A percentile compares a stretch with the other conserved stretches of the same genome.
Evolutionary conservation across 2,797 vertebrate genomes (phyloP).

Genomic region (Petrocephalus schoutedeni): DNA sequence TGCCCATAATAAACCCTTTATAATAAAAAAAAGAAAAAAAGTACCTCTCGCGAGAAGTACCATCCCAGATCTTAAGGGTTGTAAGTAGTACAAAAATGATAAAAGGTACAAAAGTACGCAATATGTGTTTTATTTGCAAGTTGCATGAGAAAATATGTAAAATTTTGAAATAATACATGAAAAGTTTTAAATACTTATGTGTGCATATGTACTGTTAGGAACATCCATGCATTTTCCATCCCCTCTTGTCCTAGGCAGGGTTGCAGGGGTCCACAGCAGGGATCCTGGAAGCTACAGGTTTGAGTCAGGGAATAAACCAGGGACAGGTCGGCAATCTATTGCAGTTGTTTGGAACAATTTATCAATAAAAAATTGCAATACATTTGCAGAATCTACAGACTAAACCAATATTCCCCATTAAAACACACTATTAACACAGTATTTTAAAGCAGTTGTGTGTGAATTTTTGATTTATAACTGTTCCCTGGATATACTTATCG

Average conservation of each 20-base stretch:
- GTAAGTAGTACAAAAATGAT: slow-evolving; percentile 2
- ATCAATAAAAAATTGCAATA: background rate
- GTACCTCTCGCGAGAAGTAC: slow-evolving; percentile 44
- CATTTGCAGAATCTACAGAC: background rate
- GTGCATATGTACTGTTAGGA: background rate
- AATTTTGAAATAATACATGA: background rate
- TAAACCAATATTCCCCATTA: background rate
- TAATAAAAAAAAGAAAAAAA: slow-evolving; percentile 24
- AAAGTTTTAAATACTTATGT: background rate
- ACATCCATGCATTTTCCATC: background rate
- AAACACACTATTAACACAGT: background rate
- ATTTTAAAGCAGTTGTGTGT: background rate
- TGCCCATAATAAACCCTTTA: slow-evolving; percentile 36
- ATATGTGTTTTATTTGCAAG: background rate
- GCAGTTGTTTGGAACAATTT: background rate
- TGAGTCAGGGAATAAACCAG: background rate
- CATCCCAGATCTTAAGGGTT: background rate
- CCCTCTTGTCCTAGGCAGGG: background rate
- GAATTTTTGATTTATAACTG: background rate
- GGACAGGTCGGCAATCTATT: background rate
- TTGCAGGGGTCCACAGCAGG: background rate
- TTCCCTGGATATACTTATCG: background rate
- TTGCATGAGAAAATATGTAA: background rate
- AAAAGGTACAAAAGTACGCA: background rate
- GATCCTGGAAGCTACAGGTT: background rate